Evolutionary conservation across 2,797 vertebrate species (phyloP), one percentile per base, ranked within the genome.

Genomic region (Lepus townsendii): DNA sequence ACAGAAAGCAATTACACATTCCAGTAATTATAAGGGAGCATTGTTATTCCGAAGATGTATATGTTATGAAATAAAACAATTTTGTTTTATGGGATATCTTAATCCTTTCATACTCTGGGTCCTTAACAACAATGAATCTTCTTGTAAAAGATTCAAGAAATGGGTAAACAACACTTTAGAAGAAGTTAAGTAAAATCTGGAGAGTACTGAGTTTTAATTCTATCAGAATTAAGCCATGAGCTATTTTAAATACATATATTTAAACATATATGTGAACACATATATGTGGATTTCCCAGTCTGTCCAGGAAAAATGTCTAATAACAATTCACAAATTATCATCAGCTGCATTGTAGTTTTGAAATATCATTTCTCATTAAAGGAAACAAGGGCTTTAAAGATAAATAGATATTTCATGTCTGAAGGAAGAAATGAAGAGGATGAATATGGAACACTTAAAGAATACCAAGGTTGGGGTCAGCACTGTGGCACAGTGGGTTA

Each of bases 351-450:
- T 80, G 27, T 77, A 8, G 4, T 86, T 91, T 88, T 88, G 35
- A 95, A 88, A 88, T 80, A 71, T 69, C 24, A 47, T 66, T 91
- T 84, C 7, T 16, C 17, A 88, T 52, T 88, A 66, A 78, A 62
- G 38, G 12, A 72, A 69, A 35, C 20, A 13, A 78, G 16, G 19
- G 6, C 35, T 93, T 89, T 35, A 62, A 88, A 75, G 69, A 92
- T 6, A 87, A 90, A 57, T 68, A 12, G 26, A 30, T 69, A 68
- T 94, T 83, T 6, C 16, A 50, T 11, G 12, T 77, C 9, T 77
- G 60, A 76, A 63, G 27, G 20, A 84, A 4, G 47, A 65, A 72
- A 17, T 88, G 22, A 9, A 65, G 24, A 87, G 26, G 73, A 62
- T 30, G 4, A 71, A 88, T 38, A 26, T 79, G 38, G 16, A 84